phyloP scores from a whole-genome alignment of 1,140 invertebrate genomes.

The Agraylea sexmaculata region DNA sequence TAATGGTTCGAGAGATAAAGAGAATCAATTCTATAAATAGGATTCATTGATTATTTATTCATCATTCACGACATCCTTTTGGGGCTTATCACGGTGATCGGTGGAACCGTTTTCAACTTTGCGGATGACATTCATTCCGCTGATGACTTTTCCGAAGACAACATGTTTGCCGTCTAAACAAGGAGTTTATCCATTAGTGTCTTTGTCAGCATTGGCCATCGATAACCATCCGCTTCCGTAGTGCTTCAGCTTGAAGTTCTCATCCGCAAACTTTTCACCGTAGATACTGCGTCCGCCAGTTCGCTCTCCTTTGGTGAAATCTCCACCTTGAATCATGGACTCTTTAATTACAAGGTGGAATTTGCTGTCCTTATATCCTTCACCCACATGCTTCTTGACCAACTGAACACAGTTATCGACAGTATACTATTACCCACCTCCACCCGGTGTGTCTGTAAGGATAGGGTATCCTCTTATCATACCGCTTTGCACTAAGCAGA shows the following conservation, averaged over 20 bases:
- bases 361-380: slow-evolving; percentile 78
- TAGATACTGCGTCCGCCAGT: slow-evolving; percentile 87
- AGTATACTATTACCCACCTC: too few species aligned
- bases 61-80: slow-evolving; percentile 63
- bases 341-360: slow-evolving; percentile 88
- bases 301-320: slow-evolving; percentile 85
- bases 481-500: too few species aligned
- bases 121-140: slow-evolving; percentile 78
- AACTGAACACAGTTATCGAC: slow-evolving; percentile 82
- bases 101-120: slow-evolving; percentile 71
- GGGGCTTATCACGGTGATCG: slow-evolving; percentile 62
- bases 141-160: slow-evolving; percentile 88
- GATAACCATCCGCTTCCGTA: slow-evolving; percentile 91
- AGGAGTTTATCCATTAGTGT: slow-evolving; percentile 91
- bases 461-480: too few species aligned
- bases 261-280: slow-evolving; percentile 84
- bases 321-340: slow-evolving; percentile 92
- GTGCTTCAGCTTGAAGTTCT: slow-evolving; percentile 96
- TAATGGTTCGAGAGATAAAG: too few species aligned
- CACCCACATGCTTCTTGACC: slow-evolving; percentile 59
- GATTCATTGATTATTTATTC: too few species aligned
- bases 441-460: too few species aligned
- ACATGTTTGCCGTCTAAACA: slow-evolving; percentile 97
- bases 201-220: slow-evolving; percentile 92
- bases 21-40: too few species aligned